Evolutionary conservation across 1,140 invertebrate genomes (phyloP).

Genomic region (Leptopilina boulardi): DNA sequence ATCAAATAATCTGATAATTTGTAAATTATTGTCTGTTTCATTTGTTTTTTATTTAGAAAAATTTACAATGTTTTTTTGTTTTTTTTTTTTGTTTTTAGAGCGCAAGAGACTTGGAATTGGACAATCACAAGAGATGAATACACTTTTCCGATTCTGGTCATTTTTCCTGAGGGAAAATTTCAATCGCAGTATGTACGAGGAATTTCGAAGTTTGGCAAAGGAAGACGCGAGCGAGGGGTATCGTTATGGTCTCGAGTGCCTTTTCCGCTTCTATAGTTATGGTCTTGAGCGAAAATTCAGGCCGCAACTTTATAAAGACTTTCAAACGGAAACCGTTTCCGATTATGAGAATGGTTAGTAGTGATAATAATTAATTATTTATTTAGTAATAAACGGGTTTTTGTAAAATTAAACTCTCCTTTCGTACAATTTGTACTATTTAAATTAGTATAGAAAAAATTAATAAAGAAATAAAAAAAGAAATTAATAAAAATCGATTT

Average conservation of each 20-base stretch:
- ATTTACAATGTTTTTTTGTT: not conserved
- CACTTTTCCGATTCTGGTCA: slow-evolving; percentile 98
- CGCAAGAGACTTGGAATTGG: slow-evolving; percentile 94
- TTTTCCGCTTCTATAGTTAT: slow-evolving; percentile 99
- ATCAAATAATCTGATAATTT: slow-evolving; percentile 51
- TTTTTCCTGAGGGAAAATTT: slow-evolving; percentile 99
- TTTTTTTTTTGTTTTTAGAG: slow-evolving; percentile 78
- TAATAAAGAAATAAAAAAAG: too few species aligned
- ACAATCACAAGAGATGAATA: slow-evolving; percentile 97
- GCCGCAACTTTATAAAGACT: slow-evolving; percentile 94
- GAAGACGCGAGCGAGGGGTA: slow-evolving; percentile 95
- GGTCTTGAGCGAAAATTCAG: slow-evolving; percentile 97
- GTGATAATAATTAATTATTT: too few species aligned
- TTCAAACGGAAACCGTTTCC: slow-evolving; percentile 93
- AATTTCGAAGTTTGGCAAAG: slow-evolving; percentile 92
- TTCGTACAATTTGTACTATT: not conserved
- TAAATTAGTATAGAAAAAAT: too few species aligned
- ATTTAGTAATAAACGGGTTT: not conserved
- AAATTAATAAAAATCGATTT: too few species aligned
- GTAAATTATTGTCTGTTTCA: not conserved
- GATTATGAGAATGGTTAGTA: slow-evolving; percentile 90
- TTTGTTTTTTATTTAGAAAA: not conserved
- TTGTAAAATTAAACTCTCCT: not conserved
- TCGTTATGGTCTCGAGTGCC: slow-evolving; percentile 94
- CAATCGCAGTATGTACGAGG: slow-evolving; percentile 98